phyloP scores from a whole-genome alignment of 2,113 vertebrate species.

The Pandion haliaetus region DNA sequence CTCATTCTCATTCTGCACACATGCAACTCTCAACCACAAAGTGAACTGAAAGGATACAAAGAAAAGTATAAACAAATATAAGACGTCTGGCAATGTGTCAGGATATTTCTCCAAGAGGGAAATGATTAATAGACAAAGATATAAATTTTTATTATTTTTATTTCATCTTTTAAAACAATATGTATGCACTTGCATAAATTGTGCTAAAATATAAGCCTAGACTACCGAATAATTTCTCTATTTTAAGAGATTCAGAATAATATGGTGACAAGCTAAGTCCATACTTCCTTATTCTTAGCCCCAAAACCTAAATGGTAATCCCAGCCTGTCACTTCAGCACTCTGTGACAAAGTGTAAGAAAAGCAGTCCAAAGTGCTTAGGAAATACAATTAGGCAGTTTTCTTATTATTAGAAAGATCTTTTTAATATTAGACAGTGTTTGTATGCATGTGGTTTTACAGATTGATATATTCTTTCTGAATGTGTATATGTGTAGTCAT shows the following conservation, averaged over 20 bases:
- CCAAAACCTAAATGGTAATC: neutral
- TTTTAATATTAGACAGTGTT: neutral
- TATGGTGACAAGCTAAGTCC: neutral
- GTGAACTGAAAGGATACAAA: neutral
- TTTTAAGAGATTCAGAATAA: neutral
- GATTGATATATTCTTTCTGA: neutral
- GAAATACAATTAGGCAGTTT: neutral
- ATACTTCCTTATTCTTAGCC: neutral
- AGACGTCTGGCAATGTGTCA: neutral
- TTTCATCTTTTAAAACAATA: neutral
- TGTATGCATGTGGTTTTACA: neutral
- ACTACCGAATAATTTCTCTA: neutral
- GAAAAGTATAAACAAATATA: neutral
- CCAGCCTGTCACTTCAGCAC: neutral
- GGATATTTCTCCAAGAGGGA: neutral
- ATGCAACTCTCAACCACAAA: neutral
- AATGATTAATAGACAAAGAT: neutral
- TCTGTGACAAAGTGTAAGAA: fast-evolving
- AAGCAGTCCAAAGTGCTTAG: neutral
- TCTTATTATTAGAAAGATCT: neutral
- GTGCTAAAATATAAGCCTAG: neutral
- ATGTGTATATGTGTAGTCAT: too few relatives aligned
- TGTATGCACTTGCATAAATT: neutral
- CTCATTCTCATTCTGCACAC: neutral
- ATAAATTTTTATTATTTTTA: neutral